These are phyloP conservation scores for Lumbricus terrestris DNA, from an alignment of 2,888 invertebrate genomes.

Conservation along the genomic window DNA sequence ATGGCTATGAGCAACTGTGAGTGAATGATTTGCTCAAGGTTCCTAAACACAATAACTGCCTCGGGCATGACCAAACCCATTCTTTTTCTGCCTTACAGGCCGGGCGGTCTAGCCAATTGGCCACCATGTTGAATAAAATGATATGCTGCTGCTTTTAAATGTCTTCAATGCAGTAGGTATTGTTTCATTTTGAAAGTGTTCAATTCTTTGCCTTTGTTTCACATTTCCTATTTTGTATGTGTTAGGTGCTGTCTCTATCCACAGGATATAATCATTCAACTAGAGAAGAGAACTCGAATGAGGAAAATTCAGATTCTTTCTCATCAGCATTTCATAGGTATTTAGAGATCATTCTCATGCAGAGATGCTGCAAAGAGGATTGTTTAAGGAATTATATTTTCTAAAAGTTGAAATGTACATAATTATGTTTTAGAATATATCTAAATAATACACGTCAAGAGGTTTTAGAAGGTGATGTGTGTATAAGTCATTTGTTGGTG, in stretches of 20 bases:
- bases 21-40: no score
- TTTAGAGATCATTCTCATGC: slow-evolving; percentile 53
- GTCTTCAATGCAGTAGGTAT: background rate
- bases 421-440: no score
- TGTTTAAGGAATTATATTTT: no score
- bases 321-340: slow-evolving; percentile 91
- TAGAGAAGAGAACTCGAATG: slow-evolving; percentile 73
- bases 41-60: no score
- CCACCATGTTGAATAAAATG: background rate
- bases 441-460: no score
- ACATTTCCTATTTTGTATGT: background rate
- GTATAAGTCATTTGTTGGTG: background rate
- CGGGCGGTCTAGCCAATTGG: background rate
- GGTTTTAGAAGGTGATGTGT: background rate
- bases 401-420: no score
- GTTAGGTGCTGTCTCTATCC: slow-evolving; percentile 70
- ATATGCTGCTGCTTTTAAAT: background rate
- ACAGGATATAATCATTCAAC: slow-evolving; percentile 82
- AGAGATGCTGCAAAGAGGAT: no score
- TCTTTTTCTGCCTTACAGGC: no score
- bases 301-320: slow-evolving; percentile 86
- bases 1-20: no score
- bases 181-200: background rate
- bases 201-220: background rate
- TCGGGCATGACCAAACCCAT: no score